Conservation (phyloP, 2,888 invertebrate genomes). For the Melinaea menophilus region DNA sequence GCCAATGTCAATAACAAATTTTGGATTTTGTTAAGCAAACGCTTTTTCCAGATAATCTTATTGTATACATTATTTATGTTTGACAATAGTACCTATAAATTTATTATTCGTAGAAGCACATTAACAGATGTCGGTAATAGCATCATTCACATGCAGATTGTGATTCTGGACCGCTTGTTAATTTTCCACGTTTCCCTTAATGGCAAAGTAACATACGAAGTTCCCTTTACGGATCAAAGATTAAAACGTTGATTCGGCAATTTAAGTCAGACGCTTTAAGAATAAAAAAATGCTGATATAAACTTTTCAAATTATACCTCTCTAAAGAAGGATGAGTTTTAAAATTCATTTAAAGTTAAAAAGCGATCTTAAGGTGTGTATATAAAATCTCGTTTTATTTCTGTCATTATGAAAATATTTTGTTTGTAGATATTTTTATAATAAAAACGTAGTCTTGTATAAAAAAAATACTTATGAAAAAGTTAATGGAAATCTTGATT, state of each 20-base stretch:
- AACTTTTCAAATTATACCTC: too few species aligned
- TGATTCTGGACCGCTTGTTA: constrained; percentile 56
- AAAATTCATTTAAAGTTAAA: too few species aligned
- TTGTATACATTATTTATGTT: constrained; percentile 39
- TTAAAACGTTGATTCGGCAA: constrained; percentile 51
- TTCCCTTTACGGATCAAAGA: constrained; percentile 43
- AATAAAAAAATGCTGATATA: constrained; percentile 37
- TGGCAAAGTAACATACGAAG: constrained; percentile 61
- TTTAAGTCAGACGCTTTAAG: constrained; percentile 40
- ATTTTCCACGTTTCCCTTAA: constrained; percentile 65
- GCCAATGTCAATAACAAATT: constrained; percentile 46
- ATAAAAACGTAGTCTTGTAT: too few species aligned
- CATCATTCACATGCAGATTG: constrained; percentile 64
- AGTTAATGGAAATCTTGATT: too few species aligned
- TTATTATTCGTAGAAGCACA: constrained; percentile 34
- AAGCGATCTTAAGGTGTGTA: too few species aligned
- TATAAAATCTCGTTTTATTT: too few species aligned
- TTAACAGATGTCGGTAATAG: constrained; percentile 46
- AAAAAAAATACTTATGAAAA: too few species aligned
- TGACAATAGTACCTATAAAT: constrained; percentile 50
- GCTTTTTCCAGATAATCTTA: neutral
- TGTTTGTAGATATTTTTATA: too few species aligned
- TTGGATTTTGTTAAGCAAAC: constrained; percentile 38
- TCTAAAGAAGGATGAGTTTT: too few species aligned
- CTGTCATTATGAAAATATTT: too few species aligned